A percentile compares a stretch with the other conserved stretches of the same genome.
Conservation (phyloP, 2,888 invertebrate genomes). For the Cerastis rubricosa region DNA sequence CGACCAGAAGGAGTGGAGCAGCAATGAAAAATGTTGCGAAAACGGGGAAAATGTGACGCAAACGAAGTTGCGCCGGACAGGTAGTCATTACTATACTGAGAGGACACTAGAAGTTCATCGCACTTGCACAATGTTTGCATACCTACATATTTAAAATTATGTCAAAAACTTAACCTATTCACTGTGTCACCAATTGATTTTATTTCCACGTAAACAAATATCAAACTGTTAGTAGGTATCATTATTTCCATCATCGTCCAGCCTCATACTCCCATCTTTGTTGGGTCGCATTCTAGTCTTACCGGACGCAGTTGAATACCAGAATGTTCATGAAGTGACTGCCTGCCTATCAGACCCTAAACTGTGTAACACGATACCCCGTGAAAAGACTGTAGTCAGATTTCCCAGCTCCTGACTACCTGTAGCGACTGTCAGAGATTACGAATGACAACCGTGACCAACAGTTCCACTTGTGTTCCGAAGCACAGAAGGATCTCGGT, state of each 20-base stretch:
- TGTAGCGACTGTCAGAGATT: not conserved
- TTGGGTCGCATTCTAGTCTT: too few relatives aligned
- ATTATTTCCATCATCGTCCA: not conserved
- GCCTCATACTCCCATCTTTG: too few relatives aligned
- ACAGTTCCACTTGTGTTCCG: not conserved
- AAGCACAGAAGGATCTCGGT: not conserved
- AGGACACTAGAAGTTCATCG: conserved; percentile 1
- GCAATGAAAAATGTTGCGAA: too few relatives aligned
- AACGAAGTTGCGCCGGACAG: too few relatives aligned
- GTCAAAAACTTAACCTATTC: not conserved
- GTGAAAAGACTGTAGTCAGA: not conserved
- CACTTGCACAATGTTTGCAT: conserved; percentile 26
- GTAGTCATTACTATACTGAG: conserved; percentile 5
- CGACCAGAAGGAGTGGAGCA: too few relatives aligned
- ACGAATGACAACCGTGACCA: not conserved
- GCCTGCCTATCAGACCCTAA: not conserved
- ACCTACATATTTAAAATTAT: conserved; percentile 1
- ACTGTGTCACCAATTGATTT: not conserved
- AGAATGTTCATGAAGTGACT: not conserved
- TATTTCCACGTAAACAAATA: not conserved
- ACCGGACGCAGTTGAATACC: not conserved
- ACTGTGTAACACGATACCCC: not conserved
- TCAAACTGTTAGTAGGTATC: not conserved
- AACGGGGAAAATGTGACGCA: too few relatives aligned
- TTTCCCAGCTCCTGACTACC: not conserved